A percentile compares a stretch with the other conserved stretches of the same genome.
These are phyloP conservation scores for Mactra quadrangularis DNA, from an alignment of 1,140 invertebrate species.

Conservation along the genomic window DNA sequence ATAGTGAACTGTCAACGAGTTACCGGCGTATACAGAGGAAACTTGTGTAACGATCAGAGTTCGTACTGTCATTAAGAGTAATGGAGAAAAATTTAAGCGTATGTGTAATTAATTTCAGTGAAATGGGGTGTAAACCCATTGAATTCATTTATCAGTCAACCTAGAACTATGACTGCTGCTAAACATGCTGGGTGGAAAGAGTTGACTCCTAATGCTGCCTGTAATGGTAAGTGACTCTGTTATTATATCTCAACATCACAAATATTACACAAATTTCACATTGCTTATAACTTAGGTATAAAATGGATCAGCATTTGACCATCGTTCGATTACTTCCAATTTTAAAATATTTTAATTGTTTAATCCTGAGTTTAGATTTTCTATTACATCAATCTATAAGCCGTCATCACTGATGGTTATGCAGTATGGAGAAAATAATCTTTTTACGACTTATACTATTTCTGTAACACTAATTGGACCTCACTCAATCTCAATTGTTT, in stretches of 20 bases:
- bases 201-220: neutral
- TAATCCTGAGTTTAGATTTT: neutral
- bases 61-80: too few relatives aligned
- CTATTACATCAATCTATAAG: neutral
- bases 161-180: neutral
- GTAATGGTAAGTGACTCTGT: neutral
- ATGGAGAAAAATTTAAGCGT: too few relatives aligned
- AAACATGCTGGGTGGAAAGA: neutral
- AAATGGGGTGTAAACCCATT: conserved; percentile 21
- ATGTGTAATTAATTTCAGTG: too few relatives aligned
- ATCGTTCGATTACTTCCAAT: too few relatives aligned
- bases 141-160: neutral
- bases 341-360: too few relatives aligned
- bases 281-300: neutral
- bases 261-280: neutral
- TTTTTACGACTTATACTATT: too few relatives aligned
- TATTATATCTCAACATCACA: neutral
- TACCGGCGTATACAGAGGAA: too few relatives aligned
- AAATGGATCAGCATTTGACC: neutral
- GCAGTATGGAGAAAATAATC: too few relatives aligned
- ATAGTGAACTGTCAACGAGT: too few relatives aligned
- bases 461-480: too few relatives aligned
- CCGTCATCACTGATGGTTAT: neutral
- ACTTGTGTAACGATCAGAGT: too few relatives aligned
- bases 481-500: too few relatives aligned